A percentile compares a stretch with the other conserved stretches of the same genome.
phyloP scores from a whole-genome alignment of 2,888 invertebrate genomes.

The Pyrrhia umbra region DNA sequence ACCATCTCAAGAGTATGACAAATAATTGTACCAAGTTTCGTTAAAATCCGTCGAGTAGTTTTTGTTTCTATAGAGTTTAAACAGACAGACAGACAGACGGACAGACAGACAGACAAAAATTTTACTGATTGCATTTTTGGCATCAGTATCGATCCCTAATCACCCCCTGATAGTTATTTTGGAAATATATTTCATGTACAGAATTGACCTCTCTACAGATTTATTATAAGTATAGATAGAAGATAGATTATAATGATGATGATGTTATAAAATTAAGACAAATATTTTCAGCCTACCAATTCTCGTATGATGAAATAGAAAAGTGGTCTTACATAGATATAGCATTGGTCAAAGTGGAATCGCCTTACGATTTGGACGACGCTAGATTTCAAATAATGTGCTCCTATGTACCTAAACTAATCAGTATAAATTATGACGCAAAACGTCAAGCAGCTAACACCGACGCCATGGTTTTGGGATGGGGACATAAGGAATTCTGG shows the following conservation, averaged over 20 bases:
- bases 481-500: conserved; percentile 66
- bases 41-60: too few species aligned
- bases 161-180: too few species aligned
- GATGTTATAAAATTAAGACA: not conserved
- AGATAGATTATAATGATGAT: not conserved
- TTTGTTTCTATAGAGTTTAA: too few species aligned
- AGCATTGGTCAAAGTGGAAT: conserved; percentile 72
- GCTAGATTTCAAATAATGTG: conserved; percentile 49
- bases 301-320: conserved; percentile 63
- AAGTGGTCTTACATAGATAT: conserved; percentile 75
- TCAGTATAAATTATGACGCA: conserved; percentile 66
- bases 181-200: too few species aligned
- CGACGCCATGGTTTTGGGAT: conserved; percentile 66
- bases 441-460: conserved; percentile 57
- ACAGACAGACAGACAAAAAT: too few species aligned
- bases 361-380: conserved; percentile 62
- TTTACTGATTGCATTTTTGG: too few species aligned
- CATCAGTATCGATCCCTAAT: too few species aligned
- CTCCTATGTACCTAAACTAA: conserved; percentile 62
- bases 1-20: too few species aligned
- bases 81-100: too few species aligned
- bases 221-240: too few species aligned
- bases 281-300: conserved; percentile 67
- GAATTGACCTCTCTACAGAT: too few species aligned
- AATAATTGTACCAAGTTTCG: too few species aligned